These are phyloP conservation scores for Botia kubotai DNA, from an alignment of 2,797 vertebrate genomes.

Conservation along the genomic window DNA sequence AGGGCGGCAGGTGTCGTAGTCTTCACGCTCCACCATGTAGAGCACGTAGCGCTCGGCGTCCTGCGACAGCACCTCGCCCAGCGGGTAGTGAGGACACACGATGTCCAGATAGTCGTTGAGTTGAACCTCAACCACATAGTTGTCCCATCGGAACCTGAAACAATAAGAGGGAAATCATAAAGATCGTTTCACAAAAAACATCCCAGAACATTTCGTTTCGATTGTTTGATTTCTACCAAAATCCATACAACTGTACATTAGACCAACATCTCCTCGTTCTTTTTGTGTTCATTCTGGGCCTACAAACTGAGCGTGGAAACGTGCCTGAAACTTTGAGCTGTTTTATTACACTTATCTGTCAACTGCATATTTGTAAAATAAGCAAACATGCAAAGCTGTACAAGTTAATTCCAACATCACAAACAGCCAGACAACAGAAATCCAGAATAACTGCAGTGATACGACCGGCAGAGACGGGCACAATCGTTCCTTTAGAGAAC, in stretches of 20 bases:
- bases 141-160: constrained; percentile 80
- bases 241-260: too few species aligned
- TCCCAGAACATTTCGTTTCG: background rate
- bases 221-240: too few species aligned
- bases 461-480: background rate
- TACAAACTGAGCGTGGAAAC: too few species aligned
- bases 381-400: background rate
- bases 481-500: constrained; percentile 16
- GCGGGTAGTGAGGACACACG: constrained; percentile 92
- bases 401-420: background rate
- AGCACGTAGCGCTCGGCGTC: constrained; percentile 90
- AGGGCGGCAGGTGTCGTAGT: constrained; percentile 86
- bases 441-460: background rate
- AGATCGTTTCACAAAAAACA: background rate
- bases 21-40: constrained; percentile 89
- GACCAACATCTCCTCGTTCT: too few species aligned
- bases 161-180: constrained; percentile 3
- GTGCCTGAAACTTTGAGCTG: too few species aligned
- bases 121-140: constrained; percentile 84
- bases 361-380: background rate
- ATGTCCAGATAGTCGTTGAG: constrained; percentile 95
- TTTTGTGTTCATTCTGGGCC: too few species aligned
- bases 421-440: background rate
- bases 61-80: constrained; percentile 72
- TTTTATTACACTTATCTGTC: too few species aligned